These are phyloP conservation scores for Cepphus grylle DNA, from an alignment of 2,113 vertebrate genomes.

Conservation along the genomic window DNA sequence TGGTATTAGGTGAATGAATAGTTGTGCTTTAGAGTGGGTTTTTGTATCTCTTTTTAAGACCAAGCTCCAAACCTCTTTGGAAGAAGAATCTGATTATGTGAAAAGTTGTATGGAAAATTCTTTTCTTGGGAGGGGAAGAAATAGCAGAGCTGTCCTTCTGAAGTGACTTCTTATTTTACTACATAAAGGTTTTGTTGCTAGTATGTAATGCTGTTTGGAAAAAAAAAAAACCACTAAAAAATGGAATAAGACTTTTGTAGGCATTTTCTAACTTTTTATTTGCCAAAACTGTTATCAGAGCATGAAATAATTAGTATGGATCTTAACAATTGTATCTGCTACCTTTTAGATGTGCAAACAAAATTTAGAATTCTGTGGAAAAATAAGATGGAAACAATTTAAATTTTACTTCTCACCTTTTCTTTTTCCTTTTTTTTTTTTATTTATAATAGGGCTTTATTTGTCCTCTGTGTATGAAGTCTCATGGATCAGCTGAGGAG, in stretches of 20 bases:
- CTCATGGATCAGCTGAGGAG: conserved; percentile 96
- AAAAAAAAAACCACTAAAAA: neutral
- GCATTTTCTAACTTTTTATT: neutral
- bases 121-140: neutral
- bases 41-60: neutral
- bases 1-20: neutral
- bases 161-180: neutral
- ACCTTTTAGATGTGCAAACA: neutral
- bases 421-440: neutral
- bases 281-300: neutral
- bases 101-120: neutral
- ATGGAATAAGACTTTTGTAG: neutral
- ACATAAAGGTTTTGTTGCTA: neutral
- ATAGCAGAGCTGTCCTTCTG: neutral
- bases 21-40: neutral
- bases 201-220: neutral
- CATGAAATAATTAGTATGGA: neutral
- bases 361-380: neutral
- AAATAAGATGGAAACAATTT: neutral
- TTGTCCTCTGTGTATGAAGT: conserved; percentile 99
- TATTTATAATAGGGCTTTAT: conserved; percentile 88
- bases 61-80: neutral
- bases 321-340: neutral
- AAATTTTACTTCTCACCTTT: neutral
- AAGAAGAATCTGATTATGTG: neutral